phyloP scores from a whole-genome alignment of 2,113 vertebrate genomes.

The Chamaetylas fuelleborni region DNA sequence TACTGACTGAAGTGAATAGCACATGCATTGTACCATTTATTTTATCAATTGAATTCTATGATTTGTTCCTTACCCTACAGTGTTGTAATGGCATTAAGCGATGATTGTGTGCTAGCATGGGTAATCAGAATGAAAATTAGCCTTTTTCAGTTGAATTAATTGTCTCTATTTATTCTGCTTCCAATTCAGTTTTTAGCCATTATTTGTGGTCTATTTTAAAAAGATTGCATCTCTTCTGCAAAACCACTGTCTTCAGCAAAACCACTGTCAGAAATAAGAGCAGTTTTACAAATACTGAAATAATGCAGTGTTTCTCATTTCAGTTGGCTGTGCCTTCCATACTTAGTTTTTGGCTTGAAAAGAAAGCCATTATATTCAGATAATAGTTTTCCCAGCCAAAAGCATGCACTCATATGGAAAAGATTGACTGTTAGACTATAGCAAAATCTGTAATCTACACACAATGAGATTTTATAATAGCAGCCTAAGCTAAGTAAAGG shows the following conservation, averaged over 20 bases:
- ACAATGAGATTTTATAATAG: slow-evolving; percentile 41
- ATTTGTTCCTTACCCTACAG: slow-evolving; percentile 30
- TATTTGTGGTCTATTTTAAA: slow-evolving; percentile 57
- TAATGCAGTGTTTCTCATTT: slow-evolving; percentile 43
- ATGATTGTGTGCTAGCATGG: slow-evolving; percentile 32
- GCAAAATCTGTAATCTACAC: slow-evolving; percentile 41
- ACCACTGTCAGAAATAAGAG: slow-evolving; percentile 54
- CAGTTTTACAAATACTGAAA: slow-evolving; percentile 49
- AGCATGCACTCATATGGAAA: slow-evolving; percentile 49
- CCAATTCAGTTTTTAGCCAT: slow-evolving; percentile 55
- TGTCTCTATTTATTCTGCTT: slow-evolving; percentile 57
- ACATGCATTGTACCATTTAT: background rate
- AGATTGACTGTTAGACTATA: slow-evolving; percentile 42
- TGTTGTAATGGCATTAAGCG: slow-evolving; percentile 40
- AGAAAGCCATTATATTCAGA: slow-evolving; percentile 56
- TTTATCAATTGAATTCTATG: slow-evolving; percentile 48
- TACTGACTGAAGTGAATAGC: background rate
- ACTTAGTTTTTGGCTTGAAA: slow-evolving; percentile 55
- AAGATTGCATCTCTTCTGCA: slow-evolving; percentile 55
- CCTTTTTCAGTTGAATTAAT: slow-evolving; percentile 59
- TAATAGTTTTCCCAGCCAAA: slow-evolving; percentile 65
- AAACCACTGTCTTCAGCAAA: slow-evolving; percentile 66
- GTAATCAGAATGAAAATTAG: slow-evolving; percentile 62
- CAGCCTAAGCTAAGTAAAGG: background rate
- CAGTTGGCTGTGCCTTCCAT: slow-evolving; percentile 43